Conservation (phyloP, 2,113 vertebrate genomes). For the Rousettus leschenaultii region DNA sequence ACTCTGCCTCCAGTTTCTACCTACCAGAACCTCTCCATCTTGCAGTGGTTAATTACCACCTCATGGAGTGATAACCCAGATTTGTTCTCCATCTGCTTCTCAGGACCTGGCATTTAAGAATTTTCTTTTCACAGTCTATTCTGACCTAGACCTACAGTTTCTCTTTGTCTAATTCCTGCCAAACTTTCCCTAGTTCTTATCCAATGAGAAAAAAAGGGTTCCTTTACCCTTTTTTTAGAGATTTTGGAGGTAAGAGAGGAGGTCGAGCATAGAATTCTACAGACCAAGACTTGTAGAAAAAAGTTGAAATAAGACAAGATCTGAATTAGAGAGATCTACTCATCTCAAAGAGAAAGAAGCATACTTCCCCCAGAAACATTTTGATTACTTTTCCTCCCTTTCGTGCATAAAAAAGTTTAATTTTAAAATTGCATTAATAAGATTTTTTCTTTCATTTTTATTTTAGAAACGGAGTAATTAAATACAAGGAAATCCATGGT, state of each 20-base stretch:
- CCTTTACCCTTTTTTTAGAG: no score
- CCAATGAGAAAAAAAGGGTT: not conserved
- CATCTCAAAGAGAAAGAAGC: not conserved
- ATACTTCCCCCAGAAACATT: not conserved
- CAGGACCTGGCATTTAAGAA: not conserved
- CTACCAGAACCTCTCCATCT: not conserved
- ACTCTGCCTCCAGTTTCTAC: not conserved
- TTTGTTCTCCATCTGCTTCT: not conserved
- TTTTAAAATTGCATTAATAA: conserved; percentile 1
- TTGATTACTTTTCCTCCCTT: not conserved
- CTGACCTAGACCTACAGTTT: not conserved
- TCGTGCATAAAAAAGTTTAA: not conserved
- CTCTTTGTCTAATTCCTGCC: not conserved
- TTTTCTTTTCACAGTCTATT: not conserved
- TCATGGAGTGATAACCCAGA: not conserved
- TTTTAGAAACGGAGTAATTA: not conserved
- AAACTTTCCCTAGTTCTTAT: not conserved
- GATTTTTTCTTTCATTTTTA: not conserved
- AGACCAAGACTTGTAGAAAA: not conserved
- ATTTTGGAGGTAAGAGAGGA: not conserved
- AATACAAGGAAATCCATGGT: not conserved
- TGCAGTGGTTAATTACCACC: not conserved
- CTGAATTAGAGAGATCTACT: not conserved
- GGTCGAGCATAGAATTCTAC: not conserved
- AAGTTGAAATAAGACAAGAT: not conserved